Evolutionary conservation across 2,888 invertebrate genomes (phyloP).

Genomic region (Rhamphomyia laevipes): DNA sequence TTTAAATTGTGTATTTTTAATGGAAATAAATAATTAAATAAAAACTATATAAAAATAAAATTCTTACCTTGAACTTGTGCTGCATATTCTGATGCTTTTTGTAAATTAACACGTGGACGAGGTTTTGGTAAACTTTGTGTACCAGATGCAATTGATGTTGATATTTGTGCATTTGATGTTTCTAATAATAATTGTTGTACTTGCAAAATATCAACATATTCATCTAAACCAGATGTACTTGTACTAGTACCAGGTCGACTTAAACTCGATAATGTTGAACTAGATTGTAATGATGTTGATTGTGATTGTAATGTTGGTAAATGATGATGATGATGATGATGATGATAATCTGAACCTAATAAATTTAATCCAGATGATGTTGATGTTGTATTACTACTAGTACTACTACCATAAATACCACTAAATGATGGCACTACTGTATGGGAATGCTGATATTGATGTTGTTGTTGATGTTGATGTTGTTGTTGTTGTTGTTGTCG

Average conservation of each 20-base stretch:
- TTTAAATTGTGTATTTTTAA: background rate
- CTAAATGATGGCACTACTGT: background rate
- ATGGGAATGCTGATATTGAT: constrained; percentile 16
- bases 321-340: constrained; percentile 18
- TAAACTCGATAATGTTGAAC: background rate
- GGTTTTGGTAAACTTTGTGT: constrained; percentile 19
- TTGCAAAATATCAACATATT: constrained; percentile 75
- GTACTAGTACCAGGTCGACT: constrained; percentile 5
- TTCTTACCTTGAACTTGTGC: constrained; percentile 36
- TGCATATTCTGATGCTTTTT: constrained; percentile 37
- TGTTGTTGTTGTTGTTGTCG: constrained; percentile 5
- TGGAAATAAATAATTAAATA: too few relatives aligned
- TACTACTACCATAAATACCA: background rate
- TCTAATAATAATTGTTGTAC: constrained; percentile 64
- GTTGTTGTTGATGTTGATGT: constrained; percentile 12
- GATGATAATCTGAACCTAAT: constrained; percentile 17
- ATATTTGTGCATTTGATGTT: constrained; percentile 27
- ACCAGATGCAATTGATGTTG: constrained; percentile 23
- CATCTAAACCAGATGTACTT: constrained; percentile 40
- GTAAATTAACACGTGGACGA: constrained; percentile 34
- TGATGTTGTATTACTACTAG: background rate
- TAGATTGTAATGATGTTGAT: constrained; percentile 5
- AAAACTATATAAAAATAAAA: constrained; percentile 4
- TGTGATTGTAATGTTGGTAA: constrained; percentile 12
- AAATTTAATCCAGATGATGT: constrained; percentile 21